phyloP scores from a whole-genome alignment of 2,888 invertebrate genomes.

The Plagodis dolabraria region DNA sequence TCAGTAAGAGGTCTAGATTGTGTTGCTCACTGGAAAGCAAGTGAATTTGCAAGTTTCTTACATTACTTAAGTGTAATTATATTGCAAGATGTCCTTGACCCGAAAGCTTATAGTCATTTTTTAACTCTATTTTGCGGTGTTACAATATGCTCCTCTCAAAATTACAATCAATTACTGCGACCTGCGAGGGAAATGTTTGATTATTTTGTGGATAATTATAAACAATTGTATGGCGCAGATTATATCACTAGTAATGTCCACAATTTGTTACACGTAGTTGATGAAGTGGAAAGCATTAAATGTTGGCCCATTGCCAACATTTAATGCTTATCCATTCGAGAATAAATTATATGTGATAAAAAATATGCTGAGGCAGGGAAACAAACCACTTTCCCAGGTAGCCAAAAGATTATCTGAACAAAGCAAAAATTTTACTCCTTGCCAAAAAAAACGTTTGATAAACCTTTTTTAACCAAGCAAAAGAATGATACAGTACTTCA shows the following conservation, averaged over 20 bases:
- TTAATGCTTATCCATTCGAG: slow-evolving; percentile 24
- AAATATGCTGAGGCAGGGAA: slow-evolving; percentile 6
- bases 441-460: slow-evolving; percentile 1
- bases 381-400: slow-evolving; percentile 8
- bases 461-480: slow-evolving; percentile 2
- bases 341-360: slow-evolving; percentile 19
- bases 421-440: background rate
- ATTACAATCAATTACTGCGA: slow-evolving; percentile 4
- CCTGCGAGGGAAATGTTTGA: slow-evolving; percentile 9
- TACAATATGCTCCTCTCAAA: slow-evolving; percentile 12
- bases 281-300: slow-evolving; percentile 14
- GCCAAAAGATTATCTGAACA: slow-evolving; percentile 13
- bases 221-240: slow-evolving; percentile 14
- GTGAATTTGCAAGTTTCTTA: slow-evolving; percentile 15
- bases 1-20: slow-evolving; percentile 5
- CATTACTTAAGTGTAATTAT: slow-evolving; percentile 16
- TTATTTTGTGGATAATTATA: slow-evolving; percentile 17
- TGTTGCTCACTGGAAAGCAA: slow-evolving; percentile 16
- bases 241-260: slow-evolving; percentile 12
- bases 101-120: slow-evolving; percentile 3
- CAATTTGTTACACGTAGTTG: slow-evolving; percentile 10
- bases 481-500: slow-evolving; percentile 1
- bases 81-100: slow-evolving; percentile 1
- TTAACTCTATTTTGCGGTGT: slow-evolving; percentile 10
- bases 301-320: slow-evolving; percentile 13